Conservation (phyloP, 2,113 vertebrate species). For the Melospiza georgiana region DNA sequence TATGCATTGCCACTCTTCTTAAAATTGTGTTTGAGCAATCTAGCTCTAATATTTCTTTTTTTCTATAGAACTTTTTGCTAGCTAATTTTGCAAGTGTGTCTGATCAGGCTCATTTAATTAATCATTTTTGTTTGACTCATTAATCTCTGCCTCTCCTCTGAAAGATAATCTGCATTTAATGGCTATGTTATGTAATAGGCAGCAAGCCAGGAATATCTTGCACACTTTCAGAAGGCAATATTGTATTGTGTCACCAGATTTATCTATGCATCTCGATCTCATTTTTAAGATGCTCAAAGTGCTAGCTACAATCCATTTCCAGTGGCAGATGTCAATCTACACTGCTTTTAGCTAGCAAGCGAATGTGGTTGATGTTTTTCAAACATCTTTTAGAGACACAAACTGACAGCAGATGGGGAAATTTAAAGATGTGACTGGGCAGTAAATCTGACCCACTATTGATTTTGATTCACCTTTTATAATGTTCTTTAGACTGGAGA, state of each 20-base stretch:
- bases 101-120: constrained; percentile 66
- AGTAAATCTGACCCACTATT: neutral
- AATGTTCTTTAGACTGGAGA: neutral
- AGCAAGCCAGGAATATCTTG: constrained; percentile 52
- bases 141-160: constrained; percentile 71
- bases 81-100: constrained; percentile 63
- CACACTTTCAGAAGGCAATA: constrained; percentile 35
- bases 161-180: constrained; percentile 75
- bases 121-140: constrained; percentile 72
- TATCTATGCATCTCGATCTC: constrained; percentile 60
- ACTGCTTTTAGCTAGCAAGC: neutral
- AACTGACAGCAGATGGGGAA: neutral
- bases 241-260: constrained; percentile 32
- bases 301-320: neutral
- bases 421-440: neutral
- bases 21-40: constrained; percentile 61
- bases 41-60: constrained; percentile 58
- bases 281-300: constrained; percentile 56
- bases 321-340: neutral
- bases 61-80: constrained; percentile 43
- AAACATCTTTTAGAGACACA: neutral
- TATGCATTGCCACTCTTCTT: constrained; percentile 28
- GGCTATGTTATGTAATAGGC: constrained; percentile 64
- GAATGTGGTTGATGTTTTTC: neutral
- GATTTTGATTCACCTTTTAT: neutral